Evolutionary conservation across 2,113 vertebrate genomes (phyloP), one percentile per base, ranked within the genome.

Genomic region (Tenrec ecaudatus): DNA sequence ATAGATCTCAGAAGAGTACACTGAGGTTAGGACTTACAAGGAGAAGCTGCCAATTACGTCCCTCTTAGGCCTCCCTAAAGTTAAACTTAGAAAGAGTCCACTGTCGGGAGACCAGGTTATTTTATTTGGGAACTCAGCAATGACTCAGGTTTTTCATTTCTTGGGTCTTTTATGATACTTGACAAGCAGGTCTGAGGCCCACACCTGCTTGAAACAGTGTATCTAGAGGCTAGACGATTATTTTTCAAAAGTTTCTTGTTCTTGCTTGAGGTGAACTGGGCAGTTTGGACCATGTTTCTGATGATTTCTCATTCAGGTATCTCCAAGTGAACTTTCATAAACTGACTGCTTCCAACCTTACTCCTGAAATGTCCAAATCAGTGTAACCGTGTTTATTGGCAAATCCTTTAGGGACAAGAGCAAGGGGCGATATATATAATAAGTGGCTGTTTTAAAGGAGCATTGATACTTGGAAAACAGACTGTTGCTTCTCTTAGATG

Each of bases 71-170:
- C 96, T 96, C 93, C 90, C 82, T 92, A 94, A 94, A 93, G 93
- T 94, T 96, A 97, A 97, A 98, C 96, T 94, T 96, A 98, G 97
- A 90, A 97, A 97, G 97, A 97, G 62, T 96, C 77, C 8, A 95
- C 95, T 97, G 93, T 97, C 96, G 96, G 98, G 97, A 98, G 97
- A 98, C 98, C 82, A 95, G 94, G 97, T 96, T 96, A 97, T 98
- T 98, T 98, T 98, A 98, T 97, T 98, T 98, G 97, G 95, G 96
- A 98, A 89, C 98, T 97, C 66, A 97, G 95, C 97, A 98, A 96
- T 98, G 97, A 98, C 97, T 98, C 97, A 97, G 97, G 97, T 97
- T 98, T 97, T 98, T 95, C 97, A 96, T 96, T 97, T 97, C 97
- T 97, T 98, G 96, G 94, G 97, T 87, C 93, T 97, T 97, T 97